Base-by-base conservation (phyloP, 2,888 invertebrate genomes). In the Scrobipalpa atriplicella region DNA sequence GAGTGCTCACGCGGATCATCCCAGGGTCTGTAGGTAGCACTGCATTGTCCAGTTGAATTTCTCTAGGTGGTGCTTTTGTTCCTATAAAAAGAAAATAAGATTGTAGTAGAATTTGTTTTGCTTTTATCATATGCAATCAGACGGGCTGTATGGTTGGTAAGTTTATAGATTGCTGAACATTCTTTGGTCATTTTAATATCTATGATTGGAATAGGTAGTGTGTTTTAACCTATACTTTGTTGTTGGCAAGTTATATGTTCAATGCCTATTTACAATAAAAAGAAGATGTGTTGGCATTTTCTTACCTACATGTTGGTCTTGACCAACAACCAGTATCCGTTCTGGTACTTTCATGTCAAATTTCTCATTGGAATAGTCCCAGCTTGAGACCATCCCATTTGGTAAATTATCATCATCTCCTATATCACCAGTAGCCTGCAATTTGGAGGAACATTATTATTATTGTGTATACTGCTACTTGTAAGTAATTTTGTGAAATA, bases 301-400 rank as follows among this genome's bases (percentile, higher is more conserved):
- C 76, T 80, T 83, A 94, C 94, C 94, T 79, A 94, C 78, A 83
- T 95, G 95, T 82, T 95, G 95, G 78, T 95, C 95, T 85, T 95
- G 95, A 82, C 98, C 98, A 76, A 96, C 94, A 61, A 98, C 96
- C 73, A 98, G 94, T 84, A 99, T 98, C 81, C 98, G 95, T 80
- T 98, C 98, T 2, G 98, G 98, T 47, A 99, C 98, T 81, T 96
- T 96, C 98, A 98, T 98, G 76, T 96, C 96, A 84, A 96, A 95
- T 87, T 96, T 96, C 75, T 97, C 96, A 77, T 93, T 93, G 69
- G 93, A 93, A 81, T 94, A 94, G 73, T 94, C 93, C 95, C 95
- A 96, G 54, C 93, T 94, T 66, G 83, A 74, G 70, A 94, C 94
- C 66, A 93, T 87, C 71, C 95, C 95, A 83, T 95, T 94, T 9